These are phyloP conservation scores for Halictus rubicundus DNA, from an alignment of 1,140 invertebrate genomes.

Conservation along the genomic window DNA sequence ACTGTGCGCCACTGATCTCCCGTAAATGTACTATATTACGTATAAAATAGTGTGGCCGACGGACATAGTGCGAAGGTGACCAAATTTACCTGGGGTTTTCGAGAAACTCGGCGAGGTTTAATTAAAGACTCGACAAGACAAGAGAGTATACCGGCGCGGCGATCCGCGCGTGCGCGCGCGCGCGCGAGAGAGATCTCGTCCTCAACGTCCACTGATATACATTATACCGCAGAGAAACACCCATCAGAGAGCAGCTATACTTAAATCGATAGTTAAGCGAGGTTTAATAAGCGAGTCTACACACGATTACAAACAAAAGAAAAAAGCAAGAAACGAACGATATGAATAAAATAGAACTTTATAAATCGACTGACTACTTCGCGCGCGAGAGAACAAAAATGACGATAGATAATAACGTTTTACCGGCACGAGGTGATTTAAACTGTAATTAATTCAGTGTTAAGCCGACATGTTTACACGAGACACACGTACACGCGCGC, in stretches of 20 bases:
- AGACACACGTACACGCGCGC: not conserved
- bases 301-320: not conserved
- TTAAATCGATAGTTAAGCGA: constrained; percentile 56
- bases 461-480: constrained; percentile 28
- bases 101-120: constrained; percentile 39
- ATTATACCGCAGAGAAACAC: constrained; percentile 13
- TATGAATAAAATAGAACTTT: constrained; percentile 49
- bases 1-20: constrained; percentile 68
- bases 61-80: constrained; percentile 46
- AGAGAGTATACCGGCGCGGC: constrained; percentile 31
- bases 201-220: constrained; percentile 54
- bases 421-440: constrained; percentile 49
- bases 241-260: constrained; percentile 59
- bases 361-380: constrained; percentile 63
- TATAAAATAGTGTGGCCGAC: constrained; percentile 58
- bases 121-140: constrained; percentile 46
- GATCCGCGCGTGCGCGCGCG: constrained; percentile 54
- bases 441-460: constrained; percentile 55
- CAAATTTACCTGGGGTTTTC: constrained; percentile 25
- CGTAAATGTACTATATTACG: constrained; percentile 61
- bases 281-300: constrained; percentile 50
- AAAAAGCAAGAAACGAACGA: not conserved
- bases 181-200: constrained; percentile 57
- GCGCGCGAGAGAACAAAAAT: constrained; percentile 35
- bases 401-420: constrained; percentile 31